Conservation (phyloP, 2,888 invertebrate species). For the Dexiosoma caninum region DNA sequence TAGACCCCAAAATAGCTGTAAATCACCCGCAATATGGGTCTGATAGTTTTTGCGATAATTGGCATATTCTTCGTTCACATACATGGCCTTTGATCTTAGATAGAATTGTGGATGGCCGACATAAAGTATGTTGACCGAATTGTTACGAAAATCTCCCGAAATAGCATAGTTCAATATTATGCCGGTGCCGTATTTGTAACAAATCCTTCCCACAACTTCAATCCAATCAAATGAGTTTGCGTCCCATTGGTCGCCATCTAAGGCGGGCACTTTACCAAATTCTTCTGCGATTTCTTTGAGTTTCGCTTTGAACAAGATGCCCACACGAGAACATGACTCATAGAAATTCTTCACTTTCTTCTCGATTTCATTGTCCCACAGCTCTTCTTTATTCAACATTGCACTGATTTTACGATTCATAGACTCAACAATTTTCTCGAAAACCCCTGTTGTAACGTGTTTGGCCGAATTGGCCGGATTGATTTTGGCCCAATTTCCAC, state of each 20-base stretch:
- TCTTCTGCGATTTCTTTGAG: slow-evolving; percentile 66
- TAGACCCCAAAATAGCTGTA: slow-evolving; percentile 67
- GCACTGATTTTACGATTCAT: slow-evolving; percentile 67
- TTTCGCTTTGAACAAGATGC: slow-evolving; percentile 40
- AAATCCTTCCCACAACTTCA: slow-evolving; percentile 66
- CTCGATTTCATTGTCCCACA: slow-evolving; percentile 67
- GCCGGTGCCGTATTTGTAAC: slow-evolving; percentile 65
- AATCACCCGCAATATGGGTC: slow-evolving; percentile 52
- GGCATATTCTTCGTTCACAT: slow-evolving; percentile 63
- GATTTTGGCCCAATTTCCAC: slow-evolving; percentile 71
- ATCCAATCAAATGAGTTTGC: slow-evolving; percentile 72
- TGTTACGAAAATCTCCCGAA: slow-evolving; percentile 65
- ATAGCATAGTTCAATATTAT: slow-evolving; percentile 68
- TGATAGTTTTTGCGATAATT: slow-evolving; percentile 51
- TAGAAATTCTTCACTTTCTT: slow-evolving; percentile 72
- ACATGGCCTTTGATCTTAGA: slow-evolving; percentile 67
- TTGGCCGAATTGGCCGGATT: slow-evolving; percentile 67
- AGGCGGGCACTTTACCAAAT: slow-evolving; percentile 72
- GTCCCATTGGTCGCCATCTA: slow-evolving; percentile 68
- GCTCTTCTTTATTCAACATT: slow-evolving; percentile 60
- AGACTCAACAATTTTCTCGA: slow-evolving; percentile 68
- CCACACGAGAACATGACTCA: slow-evolving; percentile 68
- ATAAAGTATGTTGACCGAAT: slow-evolving; percentile 67
- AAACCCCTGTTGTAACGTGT: slow-evolving; percentile 69
- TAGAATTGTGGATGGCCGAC: slow-evolving; percentile 66